Evolutionary conservation across 1,140 invertebrate genomes (phyloP), one percentile per base, ranked within the genome.

Genomic region (Helicoverpa zea): DNA sequence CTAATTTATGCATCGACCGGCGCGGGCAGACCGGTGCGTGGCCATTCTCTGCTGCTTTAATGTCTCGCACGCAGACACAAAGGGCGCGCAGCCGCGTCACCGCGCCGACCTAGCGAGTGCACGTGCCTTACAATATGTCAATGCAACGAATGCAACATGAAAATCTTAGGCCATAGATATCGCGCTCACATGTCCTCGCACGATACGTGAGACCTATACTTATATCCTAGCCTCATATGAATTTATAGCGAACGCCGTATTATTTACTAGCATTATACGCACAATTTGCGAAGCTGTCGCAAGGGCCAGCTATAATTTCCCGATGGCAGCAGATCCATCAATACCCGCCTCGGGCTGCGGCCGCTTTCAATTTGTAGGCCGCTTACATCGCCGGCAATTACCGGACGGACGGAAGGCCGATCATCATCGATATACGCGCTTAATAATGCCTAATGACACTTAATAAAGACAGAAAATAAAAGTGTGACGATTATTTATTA

Each of bases 251-350:
- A 88, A 85, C 66, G 88, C 82, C 79, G 86, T 93, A 92, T 94
- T 94, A 94, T 93, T 92, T 92, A 93, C 92, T 94, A 92, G 93
- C 86, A 94, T 94, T 94, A 94, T 93, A 94, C 89, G 91, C 91
- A 94, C 91, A 94, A 93, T 94, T 94, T 94, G 93, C 93, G 91
- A 91, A 92, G 92, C 91, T 94, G 93, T 94, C 92, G 91, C 93
- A 92, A 93, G 88, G 89, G 88, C 89, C 86, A 83, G 88, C 91
- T 94, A 93, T 94, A 94, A 94, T 94, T 94, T 94, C 86, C 84
- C 90, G 89, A 94, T 94, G 93, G 93, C 92, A 92, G 91, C 85
- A 92, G 88, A 94, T 94, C 93, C 93, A 94, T 94, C 93, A 94
- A 94, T 94, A 91, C 87, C 9, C 86, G 92, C 93, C 93, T 87